Conservation (phyloP, 1,140 invertebrate genomes). For the Drosophila aff. region DNA sequence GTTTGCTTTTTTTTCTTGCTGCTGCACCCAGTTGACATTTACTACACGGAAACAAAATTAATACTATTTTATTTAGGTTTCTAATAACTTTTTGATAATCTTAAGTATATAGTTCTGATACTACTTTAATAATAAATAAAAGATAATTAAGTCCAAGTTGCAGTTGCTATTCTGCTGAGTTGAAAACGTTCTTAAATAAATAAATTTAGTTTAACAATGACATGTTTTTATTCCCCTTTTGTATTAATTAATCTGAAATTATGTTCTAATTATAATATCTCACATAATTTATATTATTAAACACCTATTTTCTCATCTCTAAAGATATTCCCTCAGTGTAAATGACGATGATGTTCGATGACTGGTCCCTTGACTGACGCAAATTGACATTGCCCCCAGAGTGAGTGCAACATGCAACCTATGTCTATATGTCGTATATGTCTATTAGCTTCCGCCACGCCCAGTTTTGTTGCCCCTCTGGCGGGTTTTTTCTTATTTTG, state of each 20-base stretch:
- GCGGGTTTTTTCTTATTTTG: background rate
- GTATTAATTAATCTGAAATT: too few relatives aligned
- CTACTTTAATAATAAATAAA: background rate
- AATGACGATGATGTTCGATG: conserved; percentile 45
- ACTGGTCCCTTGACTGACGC: conserved; percentile 53
- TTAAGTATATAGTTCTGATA: background rate
- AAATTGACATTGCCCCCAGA: conserved; percentile 73
- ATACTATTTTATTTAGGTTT: too few relatives aligned
- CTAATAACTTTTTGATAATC: too few relatives aligned
- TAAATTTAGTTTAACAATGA: too few relatives aligned
- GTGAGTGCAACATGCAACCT: conserved; percentile 40
- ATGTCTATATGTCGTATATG: conserved; percentile 26
- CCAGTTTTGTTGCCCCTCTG: background rate
- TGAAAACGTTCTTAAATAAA: too few relatives aligned
- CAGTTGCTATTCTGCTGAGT: too few relatives aligned
- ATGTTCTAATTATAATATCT: background rate
- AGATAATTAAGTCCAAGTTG: background rate
- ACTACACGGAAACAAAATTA: conserved; percentile 1
- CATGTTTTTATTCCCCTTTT: too few relatives aligned
- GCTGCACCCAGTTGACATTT: conserved; percentile 76
- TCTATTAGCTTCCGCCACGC: conserved; percentile 38
- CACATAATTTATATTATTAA: background rate
- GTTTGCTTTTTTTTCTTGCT: conserved; percentile 25
- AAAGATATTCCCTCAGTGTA: background rate
- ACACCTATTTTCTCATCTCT: background rate